Conservation (phyloP, 2,113 vertebrate species). For the Neoarius graeffei region DNA sequence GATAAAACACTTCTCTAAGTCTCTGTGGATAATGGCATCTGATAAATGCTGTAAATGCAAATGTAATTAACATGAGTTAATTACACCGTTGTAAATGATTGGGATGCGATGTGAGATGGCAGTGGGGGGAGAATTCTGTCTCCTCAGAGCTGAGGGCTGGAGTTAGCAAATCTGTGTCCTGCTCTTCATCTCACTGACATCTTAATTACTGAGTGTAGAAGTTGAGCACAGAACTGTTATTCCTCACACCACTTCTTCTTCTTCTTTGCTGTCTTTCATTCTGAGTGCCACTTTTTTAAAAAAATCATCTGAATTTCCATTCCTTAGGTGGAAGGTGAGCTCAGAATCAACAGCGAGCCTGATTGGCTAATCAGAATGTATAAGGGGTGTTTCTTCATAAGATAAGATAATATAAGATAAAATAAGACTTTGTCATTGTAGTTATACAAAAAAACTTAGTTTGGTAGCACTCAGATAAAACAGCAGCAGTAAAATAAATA, state of each 20-base stretch:
- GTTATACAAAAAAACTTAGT: too few relatives aligned
- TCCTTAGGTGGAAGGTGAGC: neutral
- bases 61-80: slow-evolving; percentile 2
- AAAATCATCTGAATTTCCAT: neutral
- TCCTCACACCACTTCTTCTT: neutral
- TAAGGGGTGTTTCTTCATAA: neutral
- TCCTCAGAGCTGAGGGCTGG: neutral
- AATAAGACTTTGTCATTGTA: too few relatives aligned
- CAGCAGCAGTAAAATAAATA: too few relatives aligned
- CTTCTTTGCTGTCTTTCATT: neutral
- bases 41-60: neutral
- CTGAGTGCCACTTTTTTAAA: neutral
- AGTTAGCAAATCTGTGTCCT: neutral
- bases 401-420: too few relatives aligned
- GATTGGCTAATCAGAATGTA: neutral
- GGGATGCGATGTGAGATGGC: neutral
- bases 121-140: neutral
- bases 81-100: neutral
- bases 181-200: neutral
- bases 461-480: too few relatives aligned
- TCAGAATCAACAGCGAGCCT: neutral
- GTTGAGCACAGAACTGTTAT: neutral
- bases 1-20: neutral
- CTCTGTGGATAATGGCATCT: neutral
- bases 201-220: neutral